A percentile compares a stretch with the other conserved stretches of the same genome.
These are phyloP conservation scores for Mobula hypostoma DNA, from an alignment of 2,113 vertebrate species.

Conservation along the genomic window DNA sequence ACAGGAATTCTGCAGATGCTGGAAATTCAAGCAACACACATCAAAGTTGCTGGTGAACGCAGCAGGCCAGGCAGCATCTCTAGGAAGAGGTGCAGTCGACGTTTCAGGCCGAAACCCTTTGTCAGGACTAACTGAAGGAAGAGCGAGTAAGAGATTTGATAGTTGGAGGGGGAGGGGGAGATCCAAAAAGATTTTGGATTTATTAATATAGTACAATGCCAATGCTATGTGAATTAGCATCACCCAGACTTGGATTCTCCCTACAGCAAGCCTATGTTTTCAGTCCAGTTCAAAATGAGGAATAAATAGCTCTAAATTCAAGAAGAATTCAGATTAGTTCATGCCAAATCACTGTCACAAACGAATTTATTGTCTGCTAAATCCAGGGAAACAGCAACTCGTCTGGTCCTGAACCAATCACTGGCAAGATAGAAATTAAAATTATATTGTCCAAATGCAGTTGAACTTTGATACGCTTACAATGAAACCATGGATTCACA, in stretches of 20 bases:
- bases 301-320: background rate
- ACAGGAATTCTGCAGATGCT: too few relatives aligned
- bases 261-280: background rate
- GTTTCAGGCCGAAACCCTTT: too few relatives aligned
- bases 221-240: too few relatives aligned
- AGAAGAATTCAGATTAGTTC: background rate
- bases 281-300: background rate
- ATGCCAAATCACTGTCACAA: background rate
- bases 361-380: background rate
- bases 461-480: background rate
- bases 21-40: too few relatives aligned
- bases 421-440: background rate
- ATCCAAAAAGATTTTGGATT: too few relatives aligned
- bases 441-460: background rate
- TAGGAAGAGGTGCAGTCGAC: too few relatives aligned
- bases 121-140: too few relatives aligned
- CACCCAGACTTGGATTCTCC: background rate
- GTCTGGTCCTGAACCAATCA: background rate
- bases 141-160: too few relatives aligned
- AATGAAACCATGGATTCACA: background rate
- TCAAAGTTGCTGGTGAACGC: too few relatives aligned
- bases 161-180: too few relatives aligned
- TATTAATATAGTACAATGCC: background rate
- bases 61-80: too few relatives aligned
- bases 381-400: background rate